Base-by-base conservation (phyloP, 2,797 vertebrate genomes). In the Denticeps clupeoides region DNA sequence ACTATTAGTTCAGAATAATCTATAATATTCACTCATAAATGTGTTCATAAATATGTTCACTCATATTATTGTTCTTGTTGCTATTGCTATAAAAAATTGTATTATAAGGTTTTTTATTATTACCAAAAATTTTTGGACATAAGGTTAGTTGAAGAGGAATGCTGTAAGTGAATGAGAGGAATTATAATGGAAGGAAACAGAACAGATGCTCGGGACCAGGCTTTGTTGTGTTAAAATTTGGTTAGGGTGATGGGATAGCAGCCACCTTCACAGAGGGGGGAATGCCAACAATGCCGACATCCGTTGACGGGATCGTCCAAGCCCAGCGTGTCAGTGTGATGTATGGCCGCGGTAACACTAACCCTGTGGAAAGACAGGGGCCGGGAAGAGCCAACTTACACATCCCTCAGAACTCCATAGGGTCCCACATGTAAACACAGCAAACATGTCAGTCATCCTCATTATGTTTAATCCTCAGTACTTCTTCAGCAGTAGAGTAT, bases 291-390 rank as follows among this genome's bases (percentile, higher is more conserved):
- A 69, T 75, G 73, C 69, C 68, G 69, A 71, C 67, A 28, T 63
- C 47, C 29, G 8, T 59, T 58, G 69, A 60, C 13, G 26, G 75
- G 74, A 73, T 19, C 43, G 69, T 73, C 70, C 78, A 68, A 73
- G 72, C 16, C 38, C 16, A 21, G 35, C 45, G 18, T 74, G 79
- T 75, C 81, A 80, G 67, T 58, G 78, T 84, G 81, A 85, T 85
- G 60, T 81, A 85, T 83, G 81, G 69, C 69, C 5, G 16, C 58
- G 62, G 82, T 80, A 83, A 84, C 65, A 70, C 60, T 75, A 84
- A 58, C 77, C 79, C 56, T 29, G 57, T 21, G 59, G 57, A 73
- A 67, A 56, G 45, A 72, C 63, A 51, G 49, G 58, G 69, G 52
- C 55, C 37, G 56, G 16, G 27, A 69, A 71, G 68, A 68, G 64